Base-by-base conservation (phyloP, 2,888 invertebrate genomes). In the Trachelus iudaicus region DNA sequence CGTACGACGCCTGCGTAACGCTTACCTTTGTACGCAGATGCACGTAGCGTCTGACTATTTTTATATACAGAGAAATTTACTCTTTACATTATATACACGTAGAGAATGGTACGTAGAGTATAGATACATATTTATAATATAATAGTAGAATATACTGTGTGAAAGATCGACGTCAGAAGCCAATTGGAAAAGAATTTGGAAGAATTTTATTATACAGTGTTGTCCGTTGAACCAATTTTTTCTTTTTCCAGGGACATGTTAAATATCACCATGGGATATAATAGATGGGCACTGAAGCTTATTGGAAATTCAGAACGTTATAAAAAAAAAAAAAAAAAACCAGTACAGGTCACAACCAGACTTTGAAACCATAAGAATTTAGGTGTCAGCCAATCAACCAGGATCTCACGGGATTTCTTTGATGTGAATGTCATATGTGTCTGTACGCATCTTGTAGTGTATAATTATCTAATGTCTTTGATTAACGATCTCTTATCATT, bases 51-150 rank as follows among this genome's bases (percentile, higher is more conserved):
- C 56, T 9, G 23, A 56, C 9, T 56, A 23, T 9, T 71, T 34
- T 71, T 71, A 71, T 71, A 23, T 71, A 71, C 71, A 71, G 3
- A 23, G 31, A 71, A 34, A 75, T 80, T 77, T 73, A 77, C 78
- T 79, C 85, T 87, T 82, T 86, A 88, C 86, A 85, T 69, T 86
- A 87, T 87, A 80, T 89, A 87, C 87, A 88, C 80, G 56, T n/a
- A 56, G 77, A 33, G 37, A 73, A 75, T 35, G 30, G 75, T 71
- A 69, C 71, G 23, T 12, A 71, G 33, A 34, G 15, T 71, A 31
- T 31, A 71, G 71, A 71, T 33, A 31, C 33, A 71, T 31, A 33
- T 71, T 31, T 34, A 34, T 34, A 33, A 75, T 33, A 56, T 73
- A 73, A 73, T 34, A 76, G 37, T 35, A 56, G 73, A 30, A 76